Evolutionary conservation across 2,797 vertebrate genomes (phyloP), one percentile per base, ranked within the genome.

Genomic region (Gadopsis bispinosus): DNA sequence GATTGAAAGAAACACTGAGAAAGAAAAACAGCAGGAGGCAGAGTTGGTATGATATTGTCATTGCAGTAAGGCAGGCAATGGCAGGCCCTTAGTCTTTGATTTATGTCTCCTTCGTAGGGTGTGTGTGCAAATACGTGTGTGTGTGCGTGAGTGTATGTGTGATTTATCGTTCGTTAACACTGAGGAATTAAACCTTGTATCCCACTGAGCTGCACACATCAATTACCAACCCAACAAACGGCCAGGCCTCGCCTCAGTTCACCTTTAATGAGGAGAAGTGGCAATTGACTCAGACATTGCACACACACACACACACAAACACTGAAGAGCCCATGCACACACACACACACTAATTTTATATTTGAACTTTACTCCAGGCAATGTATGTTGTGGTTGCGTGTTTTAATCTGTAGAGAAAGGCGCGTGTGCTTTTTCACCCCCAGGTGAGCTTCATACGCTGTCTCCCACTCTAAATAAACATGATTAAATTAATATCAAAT

Each of bases 161-260:
- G 94, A 95, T 94, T 92, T 94, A 94, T 94, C 69, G 84, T 93
- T 94, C 84, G 88, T 94, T 95, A 94, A 89, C 83, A 66, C 83
- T 75, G 83, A 94, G 87, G 91, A 94, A 95, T 94, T 95, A 94
- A 95, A 94, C 87, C 89, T 87, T 89, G 89, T 91, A 90, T 93
- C 91, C 90, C 84, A 84, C 87, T 80, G 88, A 89, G 91, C 86
- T 87, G 82, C 48, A 41, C 75, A 85, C 92, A 94, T 94, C 91
- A 94, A 95, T 95, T 94, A 94, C 83, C 64, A 83, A 73, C 58
- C 75, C 83, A 85, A 83, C 80, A 90, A 90, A 90, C 56, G 50
- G 68, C 81, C 68, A 68, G 80, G 77, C 75, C 72, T 72, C 33
- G 79, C 87, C 90, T 94, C 90, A 90, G 89, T 90, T 94, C 89